A percentile compares a stretch with the other conserved stretches of the same genome.
These are phyloP conservation scores for Zygogramma bicolorata DNA, from an alignment of 2,888 invertebrate species.

Conservation along the genomic window DNA sequence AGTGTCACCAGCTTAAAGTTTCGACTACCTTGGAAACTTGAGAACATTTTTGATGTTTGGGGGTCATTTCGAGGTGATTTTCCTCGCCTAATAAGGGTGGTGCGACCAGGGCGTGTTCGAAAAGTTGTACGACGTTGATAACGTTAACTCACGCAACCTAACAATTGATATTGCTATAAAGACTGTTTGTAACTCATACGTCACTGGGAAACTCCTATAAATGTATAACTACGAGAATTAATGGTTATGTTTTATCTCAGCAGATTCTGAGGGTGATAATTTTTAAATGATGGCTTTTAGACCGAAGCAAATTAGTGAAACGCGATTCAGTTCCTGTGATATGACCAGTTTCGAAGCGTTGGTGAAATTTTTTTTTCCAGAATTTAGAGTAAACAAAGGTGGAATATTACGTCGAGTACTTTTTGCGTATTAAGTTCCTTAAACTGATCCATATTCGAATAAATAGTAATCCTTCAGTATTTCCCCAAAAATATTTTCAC, in stretches of 20 bases:
- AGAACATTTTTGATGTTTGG: neutral
- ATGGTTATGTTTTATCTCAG: conserved; percentile 42
- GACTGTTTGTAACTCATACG: conserved; percentile 55
- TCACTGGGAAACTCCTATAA: conserved; percentile 53
- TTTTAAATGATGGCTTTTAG: conserved; percentile 18
- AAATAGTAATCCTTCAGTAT: too few species aligned
- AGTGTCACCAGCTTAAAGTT: too few species aligned
- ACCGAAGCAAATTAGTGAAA: neutral
- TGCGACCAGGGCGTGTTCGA: conserved; percentile 38
- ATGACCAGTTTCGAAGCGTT: neutral
- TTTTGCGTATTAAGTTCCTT: too few species aligned
- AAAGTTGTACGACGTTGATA: conserved; percentile 50
- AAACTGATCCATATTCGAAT: too few species aligned
- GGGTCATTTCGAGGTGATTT: too few species aligned
- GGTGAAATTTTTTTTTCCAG: too few species aligned
- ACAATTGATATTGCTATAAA: conserved; percentile 56
- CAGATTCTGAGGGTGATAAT: conserved; percentile 18
- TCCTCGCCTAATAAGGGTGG: conserved; percentile 30
- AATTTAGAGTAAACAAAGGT: too few species aligned
- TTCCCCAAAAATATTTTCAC: too few species aligned
- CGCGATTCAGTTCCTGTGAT: neutral
- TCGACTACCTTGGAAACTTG: too few species aligned
- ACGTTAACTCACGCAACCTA: conserved; percentile 55
- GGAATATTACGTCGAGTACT: too few species aligned
- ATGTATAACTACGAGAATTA: conserved; percentile 49